These are phyloP conservation scores for Zaprionus lineosus DNA, from an alignment of 2,888 invertebrate species.

Conservation along the genomic window DNA sequence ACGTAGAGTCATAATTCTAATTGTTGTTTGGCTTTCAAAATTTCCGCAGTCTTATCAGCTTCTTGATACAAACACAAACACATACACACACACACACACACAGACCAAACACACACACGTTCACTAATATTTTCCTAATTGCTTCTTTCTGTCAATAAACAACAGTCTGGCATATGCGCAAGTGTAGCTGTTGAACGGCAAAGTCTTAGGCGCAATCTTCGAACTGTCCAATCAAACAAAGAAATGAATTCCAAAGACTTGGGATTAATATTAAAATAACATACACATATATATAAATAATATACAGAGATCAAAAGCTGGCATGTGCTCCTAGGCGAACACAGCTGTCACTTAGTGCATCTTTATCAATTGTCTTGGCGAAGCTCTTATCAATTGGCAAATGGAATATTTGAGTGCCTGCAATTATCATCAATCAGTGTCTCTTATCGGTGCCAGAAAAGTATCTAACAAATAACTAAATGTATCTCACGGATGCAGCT, in stretches of 20 bases:
- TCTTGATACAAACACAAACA: conserved; percentile 45
- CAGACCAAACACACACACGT: too few species aligned
- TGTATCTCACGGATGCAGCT: conserved; percentile 18
- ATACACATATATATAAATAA: neutral
- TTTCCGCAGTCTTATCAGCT: conserved; percentile 62
- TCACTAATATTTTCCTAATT: conserved; percentile 52
- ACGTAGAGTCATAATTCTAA: conserved; percentile 37
- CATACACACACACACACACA: neutral
- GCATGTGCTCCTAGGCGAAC: too few species aligned
- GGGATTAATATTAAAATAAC: neutral
- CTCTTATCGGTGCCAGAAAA: conserved; percentile 29
- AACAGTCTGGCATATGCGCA: too few species aligned
- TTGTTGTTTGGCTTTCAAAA: conserved; percentile 54
- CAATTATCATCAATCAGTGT: conserved; percentile 34
- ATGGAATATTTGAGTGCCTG: conserved; percentile 33
- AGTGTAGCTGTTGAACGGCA: too few species aligned
- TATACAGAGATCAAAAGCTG: neutral
- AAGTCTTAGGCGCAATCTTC: too few species aligned
- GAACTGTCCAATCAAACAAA: neutral
- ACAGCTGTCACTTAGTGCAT: conserved; percentile 26
- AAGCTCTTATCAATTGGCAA: conserved; percentile 48
- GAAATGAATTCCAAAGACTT: neutral
- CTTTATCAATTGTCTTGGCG: conserved; percentile 31
- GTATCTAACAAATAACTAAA: conserved; percentile 27
- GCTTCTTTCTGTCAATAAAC: conserved; percentile 20